A percentile compares a stretch with the other conserved stretches of the same genome.
Evolutionary conservation across 2,113 vertebrate genomes (phyloP).

Genomic region (Plotosus lineatus): DNA sequence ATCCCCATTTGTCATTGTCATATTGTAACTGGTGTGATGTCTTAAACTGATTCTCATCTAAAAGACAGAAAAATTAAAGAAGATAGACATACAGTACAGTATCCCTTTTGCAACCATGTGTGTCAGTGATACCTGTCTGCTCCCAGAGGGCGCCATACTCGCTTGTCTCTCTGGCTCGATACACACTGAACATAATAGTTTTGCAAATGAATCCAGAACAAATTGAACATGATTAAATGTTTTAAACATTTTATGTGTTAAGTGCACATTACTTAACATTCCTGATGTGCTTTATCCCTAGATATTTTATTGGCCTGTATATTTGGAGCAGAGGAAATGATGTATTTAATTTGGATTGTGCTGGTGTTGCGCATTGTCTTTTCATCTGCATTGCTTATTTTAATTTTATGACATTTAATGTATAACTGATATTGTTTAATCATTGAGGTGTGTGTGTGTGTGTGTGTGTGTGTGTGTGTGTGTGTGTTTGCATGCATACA

Average conservation of each 20-base stretch:
- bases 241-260: neutral
- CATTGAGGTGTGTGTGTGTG: neutral
- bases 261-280: constrained; percentile 21
- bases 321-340: constrained; percentile 2
- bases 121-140: constrained; percentile 64
- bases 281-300: neutral
- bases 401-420: neutral
- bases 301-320: constrained; percentile 29
- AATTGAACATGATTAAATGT: neutral
- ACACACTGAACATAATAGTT: neutral
- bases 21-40: neutral
- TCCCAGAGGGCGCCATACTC: constrained; percentile 60
- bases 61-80: constrained; percentile 22
- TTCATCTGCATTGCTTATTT: neutral
- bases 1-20: neutral
- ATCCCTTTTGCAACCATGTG: constrained; percentile 41
- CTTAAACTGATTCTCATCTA: neutral
- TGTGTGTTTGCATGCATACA: too few species aligned
- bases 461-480: neutral
- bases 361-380: neutral
- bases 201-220: neutral
- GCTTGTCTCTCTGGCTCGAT: constrained; percentile 5
- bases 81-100: neutral
- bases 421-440: neutral
- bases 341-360: neutral